Conservation (phyloP, 2,797 vertebrate species). For the Chloroceryle inda region DNA sequence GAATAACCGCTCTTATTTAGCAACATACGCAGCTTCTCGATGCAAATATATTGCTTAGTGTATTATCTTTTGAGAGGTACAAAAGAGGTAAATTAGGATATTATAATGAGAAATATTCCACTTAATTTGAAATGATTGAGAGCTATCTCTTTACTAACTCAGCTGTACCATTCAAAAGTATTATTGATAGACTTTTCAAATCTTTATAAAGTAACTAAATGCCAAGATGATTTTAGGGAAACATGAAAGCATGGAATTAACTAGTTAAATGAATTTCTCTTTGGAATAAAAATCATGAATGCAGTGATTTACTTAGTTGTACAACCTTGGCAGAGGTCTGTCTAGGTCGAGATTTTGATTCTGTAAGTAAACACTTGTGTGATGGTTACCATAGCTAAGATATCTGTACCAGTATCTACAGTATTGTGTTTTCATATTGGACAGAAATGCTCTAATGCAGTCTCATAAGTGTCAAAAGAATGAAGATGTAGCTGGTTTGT, state of each 20-base stretch:
- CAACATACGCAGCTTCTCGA: background rate
- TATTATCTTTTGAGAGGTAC: slow-evolving; percentile 53
- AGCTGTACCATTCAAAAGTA: slow-evolving; percentile 36
- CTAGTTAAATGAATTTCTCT: slow-evolving; percentile 55
- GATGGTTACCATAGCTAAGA: background rate
- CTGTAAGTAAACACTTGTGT: slow-evolving; percentile 36
- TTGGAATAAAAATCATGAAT: slow-evolving; percentile 39
- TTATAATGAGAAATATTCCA: slow-evolving; percentile 65
- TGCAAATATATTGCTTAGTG: slow-evolving; percentile 43
- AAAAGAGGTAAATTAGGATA: slow-evolving; percentile 60
- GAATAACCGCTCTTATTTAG: slow-evolving; percentile 4
- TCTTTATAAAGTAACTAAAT: slow-evolving; percentile 48
- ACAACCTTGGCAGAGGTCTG: slow-evolving; percentile 6
- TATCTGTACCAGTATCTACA: background rate
- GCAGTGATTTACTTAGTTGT: slow-evolving; percentile 39
- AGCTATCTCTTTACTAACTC: slow-evolving; percentile 49
- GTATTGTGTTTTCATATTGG: background rate
- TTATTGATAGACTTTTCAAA: slow-evolving; percentile 27
- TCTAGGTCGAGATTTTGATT: slow-evolving; percentile 36
- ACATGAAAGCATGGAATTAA: slow-evolving; percentile 61
- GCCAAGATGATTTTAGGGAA: slow-evolving; percentile 63
- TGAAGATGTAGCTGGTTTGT: background rate
- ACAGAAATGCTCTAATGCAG: background rate
- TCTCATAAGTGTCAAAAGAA: slow-evolving; percentile 10
- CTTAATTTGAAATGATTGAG: slow-evolving; percentile 54